Evolutionary conservation across 1,140 invertebrate genomes (phyloP).

Genomic region (Yoshiicerus persimilis): DNA sequence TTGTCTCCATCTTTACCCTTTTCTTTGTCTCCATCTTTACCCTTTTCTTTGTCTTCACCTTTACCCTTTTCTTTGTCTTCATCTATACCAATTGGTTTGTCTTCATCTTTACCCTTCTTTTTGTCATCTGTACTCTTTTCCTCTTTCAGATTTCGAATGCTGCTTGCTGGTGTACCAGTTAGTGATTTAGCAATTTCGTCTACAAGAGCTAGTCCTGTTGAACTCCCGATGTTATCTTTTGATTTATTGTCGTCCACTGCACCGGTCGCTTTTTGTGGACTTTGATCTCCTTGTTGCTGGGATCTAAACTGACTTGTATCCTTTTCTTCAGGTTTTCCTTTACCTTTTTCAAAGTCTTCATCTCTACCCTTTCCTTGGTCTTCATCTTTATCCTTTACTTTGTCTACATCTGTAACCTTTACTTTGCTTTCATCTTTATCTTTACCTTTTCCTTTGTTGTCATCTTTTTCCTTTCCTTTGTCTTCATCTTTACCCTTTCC

Average conservation of each 20-base stretch:
- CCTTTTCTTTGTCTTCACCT: neutral
- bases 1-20: neutral
- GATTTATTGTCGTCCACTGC: neutral
- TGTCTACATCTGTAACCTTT: no score
- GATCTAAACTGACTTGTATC: neutral
- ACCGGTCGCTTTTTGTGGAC: neutral
- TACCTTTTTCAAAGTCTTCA: no score
- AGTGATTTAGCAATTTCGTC: neutral
- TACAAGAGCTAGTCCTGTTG: neutral
- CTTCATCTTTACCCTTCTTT: no score
- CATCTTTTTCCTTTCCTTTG: no score
- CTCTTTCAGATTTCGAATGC: neutral
- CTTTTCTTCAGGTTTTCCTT: neutral
- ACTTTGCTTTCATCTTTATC: no score
- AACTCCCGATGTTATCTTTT: neutral
- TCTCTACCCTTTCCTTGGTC: no score
- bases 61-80: no score
- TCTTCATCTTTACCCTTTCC: no score
- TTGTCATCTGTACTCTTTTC: no score
- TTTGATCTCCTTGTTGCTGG: neutral
- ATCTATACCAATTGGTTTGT: no score
- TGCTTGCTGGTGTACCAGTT: neutral
- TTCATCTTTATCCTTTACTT: no score
- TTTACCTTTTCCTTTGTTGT: no score
- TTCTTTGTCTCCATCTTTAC: neutral